Evolutionary conservation across 2,888 invertebrate genomes (phyloP).

Genomic region (Caenorhabditis sp.): DNA sequence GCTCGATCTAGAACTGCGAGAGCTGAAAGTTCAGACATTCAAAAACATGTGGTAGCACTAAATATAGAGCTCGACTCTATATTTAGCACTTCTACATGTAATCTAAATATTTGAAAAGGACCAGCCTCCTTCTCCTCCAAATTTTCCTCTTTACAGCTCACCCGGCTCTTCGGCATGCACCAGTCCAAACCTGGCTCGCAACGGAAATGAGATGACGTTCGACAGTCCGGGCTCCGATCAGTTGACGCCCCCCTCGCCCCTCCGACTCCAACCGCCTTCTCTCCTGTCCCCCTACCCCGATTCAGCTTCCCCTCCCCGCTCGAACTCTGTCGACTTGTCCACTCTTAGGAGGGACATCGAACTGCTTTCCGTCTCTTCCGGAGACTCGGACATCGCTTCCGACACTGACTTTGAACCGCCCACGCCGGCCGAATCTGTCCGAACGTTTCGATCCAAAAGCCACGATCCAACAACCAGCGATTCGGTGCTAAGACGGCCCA

Average conservation of each 20-base stretch:
- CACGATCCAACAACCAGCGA: constrained; percentile 76
- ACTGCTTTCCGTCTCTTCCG: constrained; percentile 73
- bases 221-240: constrained; percentile 58
- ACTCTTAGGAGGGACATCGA: constrained; percentile 77
- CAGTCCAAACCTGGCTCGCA: constrained; percentile 58
- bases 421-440: constrained; percentile 76
- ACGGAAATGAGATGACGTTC: constrained; percentile 61
- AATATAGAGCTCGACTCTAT: no score
- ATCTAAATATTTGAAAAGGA: no score
- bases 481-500: constrained; percentile 72
- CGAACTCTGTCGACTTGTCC: constrained; percentile 77
- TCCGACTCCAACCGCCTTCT: constrained; percentile 63
- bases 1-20: no score
- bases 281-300: constrained; percentile 66
- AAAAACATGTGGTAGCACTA: no score
- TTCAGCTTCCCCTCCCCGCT: constrained; percentile 72
- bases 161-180: constrained; percentile 63
- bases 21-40: no score
- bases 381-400: constrained; percentile 71
- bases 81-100: no score
- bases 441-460: constrained; percentile 73
- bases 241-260: constrained; percentile 53
- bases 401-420: constrained; percentile 73
- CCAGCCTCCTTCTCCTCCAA: neutral
- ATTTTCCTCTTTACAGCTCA: constrained; percentile 55